These are phyloP conservation scores for Streptopelia turtur DNA, from an alignment of 2,797 vertebrate genomes.

Conservation along the genomic window DNA sequence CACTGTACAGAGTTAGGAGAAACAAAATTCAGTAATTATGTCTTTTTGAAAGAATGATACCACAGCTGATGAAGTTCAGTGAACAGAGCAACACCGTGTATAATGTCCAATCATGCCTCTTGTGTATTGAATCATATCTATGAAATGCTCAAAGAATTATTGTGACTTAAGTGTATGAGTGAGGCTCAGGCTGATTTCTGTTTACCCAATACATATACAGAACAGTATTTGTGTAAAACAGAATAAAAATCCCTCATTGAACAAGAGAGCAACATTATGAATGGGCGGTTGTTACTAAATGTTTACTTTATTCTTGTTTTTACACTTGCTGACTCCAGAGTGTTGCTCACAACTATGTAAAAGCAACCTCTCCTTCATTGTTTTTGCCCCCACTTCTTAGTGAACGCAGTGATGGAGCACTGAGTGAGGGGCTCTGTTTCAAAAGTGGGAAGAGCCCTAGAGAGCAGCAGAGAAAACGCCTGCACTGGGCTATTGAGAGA, in stretches of 20 bases:
- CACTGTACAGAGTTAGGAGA: background rate
- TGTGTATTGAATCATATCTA: background rate
- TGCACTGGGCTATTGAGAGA: background rate
- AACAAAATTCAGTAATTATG: background rate
- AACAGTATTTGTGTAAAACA: background rate
- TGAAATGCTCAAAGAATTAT: background rate
- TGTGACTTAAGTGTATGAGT: background rate
- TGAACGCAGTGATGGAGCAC: background rate
- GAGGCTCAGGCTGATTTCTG: background rate
- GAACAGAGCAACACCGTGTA: background rate
- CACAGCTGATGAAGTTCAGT: background rate
- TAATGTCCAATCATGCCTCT: background rate
- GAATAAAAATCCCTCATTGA: background rate
- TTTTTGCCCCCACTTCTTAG: background rate
- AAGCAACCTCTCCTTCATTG: background rate
- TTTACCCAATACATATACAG: background rate
- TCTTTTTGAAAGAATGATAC: background rate
- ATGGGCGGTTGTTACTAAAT: background rate
- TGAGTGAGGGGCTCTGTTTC: background rate
- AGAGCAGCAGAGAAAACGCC: background rate
- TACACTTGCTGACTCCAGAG: accelerated
- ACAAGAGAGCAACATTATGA: background rate
- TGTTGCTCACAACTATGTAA: background rate
- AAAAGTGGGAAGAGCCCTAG: background rate
- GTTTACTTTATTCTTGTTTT: background rate